Evolutionary conservation across 2,888 invertebrate genomes (phyloP).

Genomic region (Anticlea derivata): DNA sequence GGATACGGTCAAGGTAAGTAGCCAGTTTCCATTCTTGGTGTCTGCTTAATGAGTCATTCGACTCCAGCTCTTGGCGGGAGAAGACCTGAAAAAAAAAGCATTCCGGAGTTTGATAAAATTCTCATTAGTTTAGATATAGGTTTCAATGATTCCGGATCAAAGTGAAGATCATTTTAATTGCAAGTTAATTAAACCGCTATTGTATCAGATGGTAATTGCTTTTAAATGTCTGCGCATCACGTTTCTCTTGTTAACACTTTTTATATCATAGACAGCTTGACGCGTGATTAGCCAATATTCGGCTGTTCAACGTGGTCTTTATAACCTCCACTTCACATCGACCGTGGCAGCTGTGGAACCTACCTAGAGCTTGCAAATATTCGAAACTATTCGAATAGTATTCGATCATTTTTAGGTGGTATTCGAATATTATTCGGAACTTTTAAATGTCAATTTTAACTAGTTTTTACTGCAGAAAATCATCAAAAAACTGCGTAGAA

Average conservation of each 20-base stretch:
- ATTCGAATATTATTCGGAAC: too few relatives aligned
- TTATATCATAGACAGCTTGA: neutral
- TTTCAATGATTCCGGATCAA: constrained; percentile 7
- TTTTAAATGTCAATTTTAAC: too few relatives aligned
- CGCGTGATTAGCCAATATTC: neutral
- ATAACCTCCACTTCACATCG: too few relatives aligned
- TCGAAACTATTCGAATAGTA: too few relatives aligned
- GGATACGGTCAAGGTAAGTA: constrained; percentile 78
- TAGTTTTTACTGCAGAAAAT: too few relatives aligned
- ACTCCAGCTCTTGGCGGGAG: constrained; percentile 80
- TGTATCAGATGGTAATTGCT: constrained; percentile 13
- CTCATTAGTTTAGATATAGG: neutral
- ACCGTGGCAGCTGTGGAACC: too few relatives aligned
- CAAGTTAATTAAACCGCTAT: constrained; percentile 8
- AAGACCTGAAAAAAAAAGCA: constrained; percentile 74
- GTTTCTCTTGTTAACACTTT: neutral
- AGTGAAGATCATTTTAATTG: constrained; percentile 8
- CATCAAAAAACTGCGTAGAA: too few relatives aligned
- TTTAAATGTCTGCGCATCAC: constrained; percentile 6
- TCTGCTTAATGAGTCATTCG: constrained; percentile 70
- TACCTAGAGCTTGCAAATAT: too few relatives aligned
- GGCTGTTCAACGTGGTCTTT: too few relatives aligned
- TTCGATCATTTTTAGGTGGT: too few relatives aligned
- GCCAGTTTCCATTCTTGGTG: constrained; percentile 83
- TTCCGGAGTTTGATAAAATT: neutral